Evolutionary conservation across 1,140 invertebrate genomes (phyloP), one percentile per base, ranked within the genome.

Genomic region (Aphis gossypii): DNA sequence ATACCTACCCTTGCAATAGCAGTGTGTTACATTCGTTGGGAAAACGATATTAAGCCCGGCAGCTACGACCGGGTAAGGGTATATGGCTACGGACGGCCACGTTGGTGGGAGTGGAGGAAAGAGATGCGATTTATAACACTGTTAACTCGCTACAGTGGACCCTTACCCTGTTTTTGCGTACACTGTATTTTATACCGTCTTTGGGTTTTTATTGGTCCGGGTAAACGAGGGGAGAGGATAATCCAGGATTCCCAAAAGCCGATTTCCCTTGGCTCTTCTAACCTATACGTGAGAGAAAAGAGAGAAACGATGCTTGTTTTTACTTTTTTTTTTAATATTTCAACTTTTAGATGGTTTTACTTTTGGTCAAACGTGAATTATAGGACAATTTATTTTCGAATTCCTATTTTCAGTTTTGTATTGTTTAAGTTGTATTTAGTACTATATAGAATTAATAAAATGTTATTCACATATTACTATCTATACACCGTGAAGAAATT

Each of bases 81-180:
- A n/a, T 56, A 21, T 30, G 88, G 3, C 88, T 6, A 38, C 35
- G 35, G 38, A 38, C 54, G 54, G 35, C 14, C 35, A 56, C 35
- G 35, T 41, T 41, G 35, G n/a, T 25, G 76, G 35, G 91, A 60
- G 46, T 25, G 84, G 76, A n/a, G 91, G 48, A 54, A 38, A 25
- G n/a, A 48, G 76, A 92, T 38, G 76, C 76, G 91, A 92, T 92
- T 92, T 92, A 92, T 92, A 92, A 92, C 91, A 76, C 91, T 92
- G 91, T 92, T 92, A 92, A 92, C 91, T 84, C 91, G 91, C 91
- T 92, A 92, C 91, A 82, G 76, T 38, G 68, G 91, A 92, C 91
- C 91, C 68, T 92, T 92, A 92, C 76, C 35, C 46, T 83, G 91
- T 92, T 92, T 92, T 92, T 84, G 91, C 91, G 68, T 46, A 92